phyloP scores from a whole-genome alignment of 2,888 invertebrate species.

The Adela reaumurella region DNA sequence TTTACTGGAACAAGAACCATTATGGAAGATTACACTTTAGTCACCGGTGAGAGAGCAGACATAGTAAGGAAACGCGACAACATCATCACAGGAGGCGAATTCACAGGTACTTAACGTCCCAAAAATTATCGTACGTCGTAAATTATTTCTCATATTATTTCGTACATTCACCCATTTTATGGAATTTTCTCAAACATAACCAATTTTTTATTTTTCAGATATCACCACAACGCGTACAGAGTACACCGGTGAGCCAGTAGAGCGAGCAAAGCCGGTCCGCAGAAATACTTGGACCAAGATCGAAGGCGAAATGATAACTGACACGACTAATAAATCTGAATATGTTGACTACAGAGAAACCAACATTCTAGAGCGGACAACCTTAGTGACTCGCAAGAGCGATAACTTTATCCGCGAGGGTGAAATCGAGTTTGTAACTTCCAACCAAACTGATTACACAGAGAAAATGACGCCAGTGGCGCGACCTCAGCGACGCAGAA shows the following conservation, averaged over 20 bases:
- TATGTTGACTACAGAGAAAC: conserved; percentile 60
- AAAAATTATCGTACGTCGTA: too few relatives aligned
- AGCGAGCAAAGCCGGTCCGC: conserved; percentile 62
- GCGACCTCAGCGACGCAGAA: conserved; percentile 59
- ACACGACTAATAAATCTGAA: conserved; percentile 65
- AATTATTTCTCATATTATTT: too few relatives aligned
- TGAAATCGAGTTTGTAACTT: conserved; percentile 63
- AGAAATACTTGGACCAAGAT: conserved; percentile 76
- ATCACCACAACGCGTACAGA: conserved; percentile 66
- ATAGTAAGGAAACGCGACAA: conserved; percentile 64
- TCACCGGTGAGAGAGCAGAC: conserved; percentile 61
- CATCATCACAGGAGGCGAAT: conserved; percentile 62
- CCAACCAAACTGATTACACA: conserved; percentile 60
- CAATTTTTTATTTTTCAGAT: conserved; percentile 42
- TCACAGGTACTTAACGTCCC: conserved; percentile 58
- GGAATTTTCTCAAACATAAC: neutral
- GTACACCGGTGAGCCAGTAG: conserved; percentile 65
- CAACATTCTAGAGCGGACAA: conserved; percentile 49
- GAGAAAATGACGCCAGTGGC: conserved; percentile 56
- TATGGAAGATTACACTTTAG: conserved; percentile 57
- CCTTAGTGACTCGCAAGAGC: conserved; percentile 53
- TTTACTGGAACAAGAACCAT: conserved; percentile 52
- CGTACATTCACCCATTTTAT: too few relatives aligned
- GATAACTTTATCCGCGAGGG: conserved; percentile 69
- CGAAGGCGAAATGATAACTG: conserved; percentile 68